A percentile compares a stretch with the other conserved stretches of the same genome.
These are phyloP conservation scores for Balaeniceps rex DNA, from an alignment of 2,113 vertebrate species.

Conservation along the genomic window DNA sequence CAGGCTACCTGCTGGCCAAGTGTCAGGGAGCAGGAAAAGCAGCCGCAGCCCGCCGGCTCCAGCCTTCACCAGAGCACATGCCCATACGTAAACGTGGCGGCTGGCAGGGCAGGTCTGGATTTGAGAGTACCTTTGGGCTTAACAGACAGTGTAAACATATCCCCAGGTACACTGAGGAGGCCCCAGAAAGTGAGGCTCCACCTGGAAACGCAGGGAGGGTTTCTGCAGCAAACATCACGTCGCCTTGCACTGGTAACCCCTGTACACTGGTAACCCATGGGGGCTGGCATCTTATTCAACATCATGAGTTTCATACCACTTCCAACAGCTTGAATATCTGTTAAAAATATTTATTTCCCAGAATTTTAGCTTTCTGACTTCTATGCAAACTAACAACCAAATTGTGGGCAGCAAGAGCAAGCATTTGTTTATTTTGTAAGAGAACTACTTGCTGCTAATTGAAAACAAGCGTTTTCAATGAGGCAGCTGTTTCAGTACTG, in stretches of 20 bases:
- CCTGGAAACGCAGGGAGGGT: not conserved
- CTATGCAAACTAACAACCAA: constrained; percentile 14
- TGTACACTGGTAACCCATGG: fast-evolving
- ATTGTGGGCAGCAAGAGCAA: constrained; percentile 20
- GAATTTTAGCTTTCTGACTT: not conserved
- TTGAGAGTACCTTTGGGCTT: not conserved
- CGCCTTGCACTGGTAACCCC: not conserved
- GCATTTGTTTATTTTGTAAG: constrained; percentile 36
- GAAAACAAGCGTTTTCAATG: constrained; percentile 43
- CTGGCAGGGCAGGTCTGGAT: not conserved
- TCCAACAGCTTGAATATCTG: not conserved
- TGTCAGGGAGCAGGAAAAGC: not conserved
- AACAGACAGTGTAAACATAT: not conserved
- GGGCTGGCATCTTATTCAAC: not conserved
- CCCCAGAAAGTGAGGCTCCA: not conserved
- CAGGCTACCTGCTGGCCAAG: not conserved
- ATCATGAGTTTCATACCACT: not conserved
- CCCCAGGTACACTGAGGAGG: fast-evolving
- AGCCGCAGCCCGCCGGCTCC: not conserved
- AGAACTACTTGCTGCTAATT: constrained; percentile 33
- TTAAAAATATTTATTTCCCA: constrained; percentile 22
- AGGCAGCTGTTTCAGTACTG: constrained; percentile 34
- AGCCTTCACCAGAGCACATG: not conserved
- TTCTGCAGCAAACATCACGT: not conserved
- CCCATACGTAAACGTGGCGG: fast-evolving